phyloP scores from a whole-genome alignment of 2,888 invertebrate genomes.

The Mycalesis mineus region DNA sequence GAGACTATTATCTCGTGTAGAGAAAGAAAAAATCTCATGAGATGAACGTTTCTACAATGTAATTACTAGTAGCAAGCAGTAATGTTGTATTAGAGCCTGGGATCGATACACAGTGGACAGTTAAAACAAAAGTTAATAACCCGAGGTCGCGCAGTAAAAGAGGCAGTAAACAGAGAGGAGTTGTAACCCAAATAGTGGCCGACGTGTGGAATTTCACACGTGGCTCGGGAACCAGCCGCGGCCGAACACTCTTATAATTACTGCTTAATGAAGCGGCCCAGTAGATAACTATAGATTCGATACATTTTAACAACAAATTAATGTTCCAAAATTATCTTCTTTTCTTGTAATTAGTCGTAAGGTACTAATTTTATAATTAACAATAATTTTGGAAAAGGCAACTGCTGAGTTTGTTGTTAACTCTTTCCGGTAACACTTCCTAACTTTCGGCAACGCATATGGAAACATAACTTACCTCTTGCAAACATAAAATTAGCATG shows the following conservation, averaged over 20 bases:
- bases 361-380: too few species aligned
- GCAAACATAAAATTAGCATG: too few species aligned
- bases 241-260: neutral
- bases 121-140: neutral
- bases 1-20: too few species aligned
- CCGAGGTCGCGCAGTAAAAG: constrained; percentile 8
- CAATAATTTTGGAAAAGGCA: too few species aligned
- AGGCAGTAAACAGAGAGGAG: constrained; percentile 23
- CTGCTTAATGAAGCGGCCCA: constrained; percentile 2
- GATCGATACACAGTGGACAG: neutral
- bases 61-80: too few species aligned
- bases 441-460: too few species aligned
- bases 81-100: neutral
- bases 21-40: too few species aligned
- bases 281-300: neutral
- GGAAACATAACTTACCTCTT: too few species aligned
- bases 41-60: too few species aligned
- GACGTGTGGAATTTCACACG: constrained; percentile 32
- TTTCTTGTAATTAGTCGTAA: too few species aligned
- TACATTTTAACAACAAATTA: neutral
- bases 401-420: too few species aligned
- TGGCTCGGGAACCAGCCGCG: neutral
- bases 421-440: too few species aligned
- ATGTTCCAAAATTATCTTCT: neutral
- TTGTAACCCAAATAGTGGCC: constrained; percentile 24